Conservation (phyloP, 2,113 vertebrate species). For the Gallinago undulata region DNA sequence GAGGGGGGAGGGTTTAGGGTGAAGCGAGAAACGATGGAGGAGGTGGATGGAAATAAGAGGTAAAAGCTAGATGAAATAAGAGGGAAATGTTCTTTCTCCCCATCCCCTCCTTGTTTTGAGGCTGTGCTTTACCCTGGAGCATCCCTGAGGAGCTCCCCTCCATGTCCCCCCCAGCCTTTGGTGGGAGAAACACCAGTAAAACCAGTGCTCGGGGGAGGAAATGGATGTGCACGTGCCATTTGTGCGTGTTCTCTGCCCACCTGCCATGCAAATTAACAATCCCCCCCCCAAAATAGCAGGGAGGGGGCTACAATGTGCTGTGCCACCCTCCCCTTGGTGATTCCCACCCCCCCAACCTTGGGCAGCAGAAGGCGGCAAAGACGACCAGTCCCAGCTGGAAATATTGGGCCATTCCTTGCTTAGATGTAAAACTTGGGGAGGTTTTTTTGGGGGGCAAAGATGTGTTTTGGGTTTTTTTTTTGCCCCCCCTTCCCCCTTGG, state of each 20-base stretch:
- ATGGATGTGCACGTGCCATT: too few species aligned
- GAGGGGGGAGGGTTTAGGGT: neutral
- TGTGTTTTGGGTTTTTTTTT: too few species aligned
- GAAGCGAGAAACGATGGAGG: accelerated
- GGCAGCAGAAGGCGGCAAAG: neutral
- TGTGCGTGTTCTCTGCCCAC: accelerated
- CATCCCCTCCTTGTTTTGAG: neutral
- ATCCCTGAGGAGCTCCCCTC: neutral
- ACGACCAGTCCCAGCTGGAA: neutral
- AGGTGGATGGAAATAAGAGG: too few species aligned
- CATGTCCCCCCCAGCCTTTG: neutral
- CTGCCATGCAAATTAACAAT: accelerated
- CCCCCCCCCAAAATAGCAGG: neutral
- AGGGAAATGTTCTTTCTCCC: neutral
- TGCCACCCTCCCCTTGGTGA: too few species aligned
- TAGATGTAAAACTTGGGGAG: too few species aligned
- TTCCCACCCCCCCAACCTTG: too few species aligned
- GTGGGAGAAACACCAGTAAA: neutral
- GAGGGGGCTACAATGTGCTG: accelerated
- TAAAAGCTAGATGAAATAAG: too few species aligned
- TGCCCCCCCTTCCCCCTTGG: neutral
- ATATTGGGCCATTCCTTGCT: neutral
- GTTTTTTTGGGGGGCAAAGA: too few species aligned
- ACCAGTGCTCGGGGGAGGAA: neutral
- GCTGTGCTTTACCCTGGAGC: neutral